Percentiles rank a stretch among this genome's conserved stretches.
phyloP scores from a whole-genome alignment of 2,888 invertebrate species.

The Machimus rusticus region DNA sequence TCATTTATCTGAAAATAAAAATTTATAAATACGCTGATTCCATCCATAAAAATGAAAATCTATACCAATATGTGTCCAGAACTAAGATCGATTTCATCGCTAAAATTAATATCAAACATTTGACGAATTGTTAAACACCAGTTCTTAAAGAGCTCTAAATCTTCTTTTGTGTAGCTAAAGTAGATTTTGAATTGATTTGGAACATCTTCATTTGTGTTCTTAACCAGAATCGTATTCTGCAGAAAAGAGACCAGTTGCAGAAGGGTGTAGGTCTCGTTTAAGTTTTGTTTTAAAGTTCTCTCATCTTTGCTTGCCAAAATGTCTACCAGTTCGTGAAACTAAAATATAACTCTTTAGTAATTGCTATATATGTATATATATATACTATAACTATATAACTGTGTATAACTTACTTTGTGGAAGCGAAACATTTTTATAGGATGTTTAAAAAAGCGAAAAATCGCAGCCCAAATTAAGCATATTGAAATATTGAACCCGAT shows the following conservation, averaged over 20 bases:
- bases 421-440: constrained; percentile 9
- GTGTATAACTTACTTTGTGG: background rate
- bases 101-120: background rate
- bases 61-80: background rate
- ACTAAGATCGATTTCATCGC: background rate
- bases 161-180: background rate
- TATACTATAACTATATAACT: too few species aligned
- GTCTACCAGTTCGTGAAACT: background rate
- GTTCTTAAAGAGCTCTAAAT: background rate
- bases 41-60: background rate
- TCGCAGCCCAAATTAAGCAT: background rate
- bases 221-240: background rate
- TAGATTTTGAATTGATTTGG: background rate
- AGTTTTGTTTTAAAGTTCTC: background rate
- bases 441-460: background rate
- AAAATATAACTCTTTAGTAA: background rate
- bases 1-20: constrained; percentile 6
- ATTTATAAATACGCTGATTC: background rate
- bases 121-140: background rate
- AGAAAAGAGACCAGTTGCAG: background rate
- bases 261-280: background rate
- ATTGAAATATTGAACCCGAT: background rate
- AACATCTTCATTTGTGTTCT: background rate
- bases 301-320: background rate
- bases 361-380: too few species aligned